Conservation (phyloP, 2,888 invertebrate species). For the Pristionchus fissidentatus region DNA sequence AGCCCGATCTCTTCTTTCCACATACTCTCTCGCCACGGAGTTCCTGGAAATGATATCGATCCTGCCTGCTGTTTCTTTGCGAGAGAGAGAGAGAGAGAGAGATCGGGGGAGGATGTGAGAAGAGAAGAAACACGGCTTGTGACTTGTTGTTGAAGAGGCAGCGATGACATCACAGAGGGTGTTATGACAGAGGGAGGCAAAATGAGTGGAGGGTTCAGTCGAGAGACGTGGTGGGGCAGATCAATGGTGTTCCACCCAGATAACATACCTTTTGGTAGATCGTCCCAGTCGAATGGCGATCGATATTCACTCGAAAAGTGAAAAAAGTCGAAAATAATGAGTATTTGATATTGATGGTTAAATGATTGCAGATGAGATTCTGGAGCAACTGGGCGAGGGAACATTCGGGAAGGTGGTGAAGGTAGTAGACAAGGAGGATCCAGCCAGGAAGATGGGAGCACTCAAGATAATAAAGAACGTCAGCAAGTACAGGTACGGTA, state of each 20-base stretch:
- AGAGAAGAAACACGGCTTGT: slow-evolving; percentile 35
- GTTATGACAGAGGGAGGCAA: slow-evolving; percentile 6
- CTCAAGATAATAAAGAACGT: slow-evolving; percentile 99
- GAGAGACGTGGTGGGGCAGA: background rate
- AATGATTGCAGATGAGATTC: slow-evolving; percentile 89
- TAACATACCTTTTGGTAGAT: background rate
- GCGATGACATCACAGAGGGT: slow-evolving; percentile 23
- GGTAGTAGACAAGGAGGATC: slow-evolving; percentile 84
- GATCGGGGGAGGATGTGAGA: background rate
- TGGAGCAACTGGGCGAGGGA: slow-evolving; percentile 98
- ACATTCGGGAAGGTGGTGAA: slow-evolving; percentile 96
- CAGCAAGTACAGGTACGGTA: slow-evolving; percentile 88
- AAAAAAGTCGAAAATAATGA: background rate
- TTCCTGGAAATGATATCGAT: slow-evolving; percentile 48
- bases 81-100: background rate
- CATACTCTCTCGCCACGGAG: slow-evolving; percentile 21
- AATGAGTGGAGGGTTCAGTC: background rate
- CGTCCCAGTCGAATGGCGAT: background rate
- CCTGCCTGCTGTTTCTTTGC: slow-evolving; percentile 31
- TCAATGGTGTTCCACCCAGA: background rate
- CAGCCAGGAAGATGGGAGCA: slow-evolving; percentile 79
- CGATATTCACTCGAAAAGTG: background rate
- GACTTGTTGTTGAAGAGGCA: slow-evolving; percentile 24
- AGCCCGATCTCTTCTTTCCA: background rate
- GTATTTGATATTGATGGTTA: background rate